Evolutionary conservation across 2,113 vertebrate genomes (phyloP).

Genomic region (Speoplatyrhinus poulsoni): DNA sequence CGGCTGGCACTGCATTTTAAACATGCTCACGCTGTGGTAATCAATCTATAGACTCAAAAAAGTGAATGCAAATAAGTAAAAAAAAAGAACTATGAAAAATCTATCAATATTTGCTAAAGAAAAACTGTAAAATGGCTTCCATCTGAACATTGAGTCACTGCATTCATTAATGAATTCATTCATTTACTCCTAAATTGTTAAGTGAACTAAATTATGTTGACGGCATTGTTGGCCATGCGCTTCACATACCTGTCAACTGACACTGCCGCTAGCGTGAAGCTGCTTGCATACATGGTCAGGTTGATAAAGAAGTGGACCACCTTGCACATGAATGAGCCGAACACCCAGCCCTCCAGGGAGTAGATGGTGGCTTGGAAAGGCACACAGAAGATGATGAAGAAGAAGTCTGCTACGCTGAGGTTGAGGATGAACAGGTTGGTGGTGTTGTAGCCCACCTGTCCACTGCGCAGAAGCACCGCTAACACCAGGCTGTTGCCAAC

Average conservation of each 20-base stretch:
- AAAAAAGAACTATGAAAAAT: not conserved
- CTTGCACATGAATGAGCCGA: conserved; percentile 89
- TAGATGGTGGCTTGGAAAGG: conserved; percentile 92
- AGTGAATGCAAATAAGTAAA: not conserved
- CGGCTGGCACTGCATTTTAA: too few species aligned
- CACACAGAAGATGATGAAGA: conserved; percentile 90
- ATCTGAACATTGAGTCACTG: not conserved
- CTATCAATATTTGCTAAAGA: not conserved
- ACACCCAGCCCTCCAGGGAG: conserved; percentile 87
- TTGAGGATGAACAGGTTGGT: conserved; percentile 90
- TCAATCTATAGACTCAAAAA: not conserved
- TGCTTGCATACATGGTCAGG: conserved; percentile 91
- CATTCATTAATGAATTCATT: not conserved
- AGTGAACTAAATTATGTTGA: not conserved
- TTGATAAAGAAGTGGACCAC: conserved; percentile 89
- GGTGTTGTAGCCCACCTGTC: conserved; percentile 84
- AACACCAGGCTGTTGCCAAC: conserved; percentile 86
- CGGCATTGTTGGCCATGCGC: not conserved
- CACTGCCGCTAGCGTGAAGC: conserved; percentile 85
- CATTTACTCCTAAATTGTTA: not conserved
- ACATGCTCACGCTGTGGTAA: too few species aligned
- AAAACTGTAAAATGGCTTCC: not conserved
- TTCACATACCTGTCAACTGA: conserved; percentile 83
- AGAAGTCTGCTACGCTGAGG: conserved; percentile 88
- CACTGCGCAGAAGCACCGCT: conserved; percentile 82